Base-by-base conservation (phyloP, 2,797 vertebrate genomes). In the Argentina silus region DNA sequence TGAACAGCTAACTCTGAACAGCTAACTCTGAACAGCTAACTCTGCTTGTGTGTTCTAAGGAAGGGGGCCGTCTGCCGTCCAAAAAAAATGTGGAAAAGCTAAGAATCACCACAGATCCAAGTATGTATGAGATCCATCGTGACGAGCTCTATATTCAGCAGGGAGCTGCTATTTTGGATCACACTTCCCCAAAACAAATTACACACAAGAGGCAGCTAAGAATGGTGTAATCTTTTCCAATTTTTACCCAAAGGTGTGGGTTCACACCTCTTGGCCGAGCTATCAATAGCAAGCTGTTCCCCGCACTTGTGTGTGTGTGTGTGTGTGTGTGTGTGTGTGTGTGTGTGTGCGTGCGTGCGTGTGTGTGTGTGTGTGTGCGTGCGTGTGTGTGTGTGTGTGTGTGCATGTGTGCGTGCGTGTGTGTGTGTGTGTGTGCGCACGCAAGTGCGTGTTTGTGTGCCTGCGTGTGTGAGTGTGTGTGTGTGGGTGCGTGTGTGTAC, bases 161-260 rank as follows among this genome's bases (percentile, higher is more conserved):
- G 85, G 74, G 86, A 91, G 75, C 17, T 73, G 78, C 73, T 92
- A 89, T 93, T 92, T 90, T 88, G 80, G 81, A 82, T 81, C 81
- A 78, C 77, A 77, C 77, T 19, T 66, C 50, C 56, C 5, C 81
- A 77, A 81, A 90, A 85, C 83, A 91, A 88, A 89, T 92, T 88
- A 88, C 80, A 84, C 86, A 83, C 85, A 85, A 88, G 81, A 90
- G 83, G 86, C 91, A 90, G 87, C 89, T 86, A 74, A 73, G 85
- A 79, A 85, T 80, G 84, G 93, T 92, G 90, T 92, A 90, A 92
- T 87, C 85, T 82, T 85, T 89, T 83, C 81, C 88, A 90, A 89
- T 91, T 91, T 88, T 86, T 87, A 84, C 86, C 85, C 81, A 78
- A 86, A 89, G 84, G 78, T 80, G 84, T 85, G 86, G 87, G 77